phyloP scores from a whole-genome alignment of 2,797 vertebrate genomes.

The Clarias fuscus region DNA sequence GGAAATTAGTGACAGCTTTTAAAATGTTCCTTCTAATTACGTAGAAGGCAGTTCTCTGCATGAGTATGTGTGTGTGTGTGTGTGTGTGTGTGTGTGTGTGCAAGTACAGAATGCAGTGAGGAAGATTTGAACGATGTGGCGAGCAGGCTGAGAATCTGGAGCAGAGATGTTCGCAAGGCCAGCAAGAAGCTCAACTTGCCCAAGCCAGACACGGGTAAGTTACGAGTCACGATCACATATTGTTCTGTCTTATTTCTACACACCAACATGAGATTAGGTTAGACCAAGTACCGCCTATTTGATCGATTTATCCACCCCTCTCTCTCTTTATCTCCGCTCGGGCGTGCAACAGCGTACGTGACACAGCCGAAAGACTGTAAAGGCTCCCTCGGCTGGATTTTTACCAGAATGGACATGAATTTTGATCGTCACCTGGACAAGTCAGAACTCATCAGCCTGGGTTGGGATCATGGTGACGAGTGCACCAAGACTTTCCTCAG shows the following conservation, averaged over 20 bases:
- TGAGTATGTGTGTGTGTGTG: conserved; percentile 8
- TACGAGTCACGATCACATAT: background rate
- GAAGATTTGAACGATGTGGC: conserved; percentile 89
- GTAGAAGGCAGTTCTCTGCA: background rate
- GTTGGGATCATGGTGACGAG: conserved; percentile 87
- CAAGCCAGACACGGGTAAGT: conserved; percentile 85
- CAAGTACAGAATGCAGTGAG: conserved; percentile 82
- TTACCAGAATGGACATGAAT: conserved; percentile 93
- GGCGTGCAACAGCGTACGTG: conserved; percentile 81
- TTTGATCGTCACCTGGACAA: conserved; percentile 91
- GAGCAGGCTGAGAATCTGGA: conserved; percentile 89
- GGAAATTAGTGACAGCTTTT: background rate
- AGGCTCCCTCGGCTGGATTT: conserved; percentile 97
- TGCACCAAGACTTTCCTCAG: conserved; percentile 90
- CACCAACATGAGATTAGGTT: background rate
- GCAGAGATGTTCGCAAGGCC: conserved; percentile 91
- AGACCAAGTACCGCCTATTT: background rate
- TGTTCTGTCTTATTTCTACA: background rate
- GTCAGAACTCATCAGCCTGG: conserved; percentile 89
- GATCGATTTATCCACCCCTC: background rate
- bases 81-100: conserved; percentile 7
- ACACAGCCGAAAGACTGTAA: conserved; percentile 89
- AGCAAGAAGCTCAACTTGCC: conserved; percentile 84
- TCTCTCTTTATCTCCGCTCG: background rate
- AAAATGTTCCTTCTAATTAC: background rate